These are phyloP conservation scores for Drosophila meridionalis DNA, from an alignment of 2,888 invertebrate species.

Conservation along the genomic window DNA sequence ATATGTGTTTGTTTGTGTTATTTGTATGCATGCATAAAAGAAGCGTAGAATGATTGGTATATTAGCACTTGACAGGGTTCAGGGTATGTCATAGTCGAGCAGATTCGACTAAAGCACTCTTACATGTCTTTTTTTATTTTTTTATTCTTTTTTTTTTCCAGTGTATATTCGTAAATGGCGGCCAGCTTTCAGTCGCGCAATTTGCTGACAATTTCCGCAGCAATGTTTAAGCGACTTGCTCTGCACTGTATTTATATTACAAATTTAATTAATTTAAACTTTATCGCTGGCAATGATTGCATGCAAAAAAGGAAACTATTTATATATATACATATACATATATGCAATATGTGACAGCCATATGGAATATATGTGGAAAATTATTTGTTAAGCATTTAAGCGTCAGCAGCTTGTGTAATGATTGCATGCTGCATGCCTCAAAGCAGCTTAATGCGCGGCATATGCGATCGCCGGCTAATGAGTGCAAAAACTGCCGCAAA, in stretches of 20 bases:
- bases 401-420: slow-evolving; percentile 29
- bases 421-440: slow-evolving; percentile 15
- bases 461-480: slow-evolving; percentile 54
- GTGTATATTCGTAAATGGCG: slow-evolving; percentile 44
- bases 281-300: slow-evolving; percentile 56
- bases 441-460: slow-evolving; percentile 45
- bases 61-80: too few species aligned
- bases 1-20: too few species aligned
- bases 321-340: neutral
- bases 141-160: slow-evolving; percentile 29
- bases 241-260: slow-evolving; percentile 55
- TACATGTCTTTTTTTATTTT: neutral
- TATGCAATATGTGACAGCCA: slow-evolving; percentile 9
- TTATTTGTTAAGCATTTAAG: slow-evolving; percentile 50
- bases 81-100: too few species aligned
- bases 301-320: neutral
- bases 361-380: slow-evolving; percentile 18
- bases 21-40: too few species aligned
- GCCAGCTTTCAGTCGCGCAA: slow-evolving; percentile 44
- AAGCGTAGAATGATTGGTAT: too few species aligned
- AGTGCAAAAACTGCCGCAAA: neutral
- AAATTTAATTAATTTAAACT: slow-evolving; percentile 75
- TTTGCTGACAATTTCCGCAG: slow-evolving; percentile 71
- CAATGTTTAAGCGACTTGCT: slow-evolving; percentile 17
- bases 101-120: too few species aligned